These are phyloP conservation scores for Keiferia lycopersicella DNA, from an alignment of 2,888 invertebrate species.

Conservation along the genomic window DNA sequence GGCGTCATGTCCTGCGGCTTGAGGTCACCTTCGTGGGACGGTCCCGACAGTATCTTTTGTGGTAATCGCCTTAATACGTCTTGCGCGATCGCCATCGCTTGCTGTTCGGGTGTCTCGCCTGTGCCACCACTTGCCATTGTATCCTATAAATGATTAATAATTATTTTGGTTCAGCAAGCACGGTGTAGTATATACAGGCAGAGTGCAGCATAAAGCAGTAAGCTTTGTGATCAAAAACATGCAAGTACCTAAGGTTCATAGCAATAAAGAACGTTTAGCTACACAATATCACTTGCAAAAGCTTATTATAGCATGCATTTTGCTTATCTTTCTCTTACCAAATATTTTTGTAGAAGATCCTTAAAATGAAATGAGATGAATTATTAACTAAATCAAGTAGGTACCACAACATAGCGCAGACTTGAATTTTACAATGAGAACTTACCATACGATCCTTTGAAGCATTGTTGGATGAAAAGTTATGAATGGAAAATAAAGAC, in stretches of 20 bases:
- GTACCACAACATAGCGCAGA: background rate
- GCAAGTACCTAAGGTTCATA: no score
- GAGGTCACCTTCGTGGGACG: slow-evolving; percentile 84
- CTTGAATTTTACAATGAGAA: slow-evolving; percentile 25
- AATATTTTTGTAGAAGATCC: slow-evolving; percentile 72
- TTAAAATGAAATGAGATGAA: slow-evolving; percentile 52
- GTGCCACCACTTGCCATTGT: slow-evolving; percentile 81
- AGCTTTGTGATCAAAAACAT: no score
- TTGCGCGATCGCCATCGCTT: slow-evolving; percentile 88
- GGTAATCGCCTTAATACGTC: slow-evolving; percentile 91
- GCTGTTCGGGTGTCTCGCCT: slow-evolving; percentile 88
- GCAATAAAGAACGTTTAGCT: no score
- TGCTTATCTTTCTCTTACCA: slow-evolving; percentile 53
- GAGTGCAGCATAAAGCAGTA: background rate
- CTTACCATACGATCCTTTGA: slow-evolving; percentile 72
- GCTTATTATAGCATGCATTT: background rate
- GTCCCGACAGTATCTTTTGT: slow-evolving; percentile 84
- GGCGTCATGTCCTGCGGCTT: slow-evolving; percentile 90
- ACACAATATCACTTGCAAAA: background rate
- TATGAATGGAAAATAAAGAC: background rate
- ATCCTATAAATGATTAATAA: slow-evolving; percentile 74
- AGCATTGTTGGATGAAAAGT: background rate
- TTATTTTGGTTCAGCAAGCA: background rate
- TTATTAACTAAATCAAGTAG: background rate
- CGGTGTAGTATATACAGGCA: background rate